Base-by-base conservation (phyloP, 2,888 invertebrate genomes). In the Dexiosoma caninum region DNA sequence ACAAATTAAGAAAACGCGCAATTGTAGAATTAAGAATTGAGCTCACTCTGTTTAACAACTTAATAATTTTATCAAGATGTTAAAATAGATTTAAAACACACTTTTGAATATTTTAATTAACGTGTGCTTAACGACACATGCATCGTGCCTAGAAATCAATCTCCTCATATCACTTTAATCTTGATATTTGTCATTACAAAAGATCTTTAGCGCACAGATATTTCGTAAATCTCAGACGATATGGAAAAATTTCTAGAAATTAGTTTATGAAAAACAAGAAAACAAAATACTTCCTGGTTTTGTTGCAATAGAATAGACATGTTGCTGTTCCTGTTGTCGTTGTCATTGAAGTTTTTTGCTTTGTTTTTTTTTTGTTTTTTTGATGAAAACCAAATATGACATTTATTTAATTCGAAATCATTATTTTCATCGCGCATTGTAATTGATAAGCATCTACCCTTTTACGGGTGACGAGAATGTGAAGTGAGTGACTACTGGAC, bases 331-430 rank as follows among this genome's bases (percentile, higher is more conserved):
- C 16, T 30, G 19, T 60, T 85, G 27, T 27, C 6, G 27, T 46
- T 59, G 14, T 66, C 53, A 16, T 44, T 60, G 42, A n/a, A n/a
- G n/a, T n/a, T n/a, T n/a, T n/a, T n/a, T n/a, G n/a, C n/a, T n/a
- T n/a, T n/a, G n/a, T n/a, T n/a, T n/a, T n/a, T n/a, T 35, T 64
- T 32, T 14, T 60, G 14, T 30, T 30, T 14, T 57, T 85, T 86
- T 88, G 86, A 89, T 85, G 87, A 85, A 85, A 84, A 88, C 85
- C 83, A 83, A 87, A 86, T 87, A 85, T 89, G 90, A 89, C 90
- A 87, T 88, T 88, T 87, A 89, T 89, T 89, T 89, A 88, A 89
- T 88, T 88, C 85, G 84, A 85, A 88, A 86, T 87, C 89, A 88
- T 89, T 88, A 89, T 88, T 88, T 87, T 86, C 88, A 85, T 84